These are phyloP conservation scores for Idris sp. DNA, from an alignment of 1,140 invertebrate species.

Conservation along the genomic window DNA sequence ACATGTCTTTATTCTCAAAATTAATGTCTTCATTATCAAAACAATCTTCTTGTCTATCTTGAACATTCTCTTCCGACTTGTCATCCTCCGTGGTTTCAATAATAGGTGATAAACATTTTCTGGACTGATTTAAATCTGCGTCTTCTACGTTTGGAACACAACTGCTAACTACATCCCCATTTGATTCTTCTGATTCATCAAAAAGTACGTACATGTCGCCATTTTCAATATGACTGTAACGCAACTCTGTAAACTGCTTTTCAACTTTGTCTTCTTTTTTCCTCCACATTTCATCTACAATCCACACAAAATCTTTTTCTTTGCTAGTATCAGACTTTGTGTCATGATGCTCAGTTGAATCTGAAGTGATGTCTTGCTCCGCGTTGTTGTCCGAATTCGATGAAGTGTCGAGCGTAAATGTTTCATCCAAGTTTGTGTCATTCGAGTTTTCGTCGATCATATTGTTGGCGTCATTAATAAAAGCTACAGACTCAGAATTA, in stretches of 20 bases:
- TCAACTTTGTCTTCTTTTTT: slow-evolving; percentile 43
- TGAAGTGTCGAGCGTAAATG: slow-evolving; percentile 8
- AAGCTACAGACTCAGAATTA: too few species aligned
- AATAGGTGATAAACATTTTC: slow-evolving; percentile 25
- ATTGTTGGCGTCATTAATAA: too few species aligned
- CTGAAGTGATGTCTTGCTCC: slow-evolving; percentile 62
- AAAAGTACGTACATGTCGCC: slow-evolving; percentile 31
- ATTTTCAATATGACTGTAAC: slow-evolving; percentile 33
- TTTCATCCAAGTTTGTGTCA: slow-evolving; percentile 14
- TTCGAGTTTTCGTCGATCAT: slow-evolving; percentile 21
- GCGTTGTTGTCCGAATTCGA: slow-evolving; percentile 51
- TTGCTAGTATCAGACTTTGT: slow-evolving; percentile 67
- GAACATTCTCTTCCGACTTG: slow-evolving; percentile 2
- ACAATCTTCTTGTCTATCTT: not conserved
- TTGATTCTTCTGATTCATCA: slow-evolving; percentile 26
- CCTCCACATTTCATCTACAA: slow-evolving; percentile 52
- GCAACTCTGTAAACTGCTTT: slow-evolving; percentile 16
- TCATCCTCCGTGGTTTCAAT: slow-evolving; percentile 12
- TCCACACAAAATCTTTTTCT: slow-evolving; percentile 56
- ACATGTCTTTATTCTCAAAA: slow-evolving; percentile 1
- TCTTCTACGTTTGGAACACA: not conserved
- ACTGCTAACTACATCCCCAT: slow-evolving; percentile 1
- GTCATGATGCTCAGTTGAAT: slow-evolving; percentile 62
- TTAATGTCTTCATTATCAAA: slow-evolving; percentile 1
- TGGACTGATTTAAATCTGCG: slow-evolving; percentile 22